Percentiles rank a stretch among this genome's conserved stretches.
These are phyloP conservation scores for Lepidocolaptes lacrymiger DNA, from an alignment of 2,797 vertebrate species.

Conservation along the genomic window DNA sequence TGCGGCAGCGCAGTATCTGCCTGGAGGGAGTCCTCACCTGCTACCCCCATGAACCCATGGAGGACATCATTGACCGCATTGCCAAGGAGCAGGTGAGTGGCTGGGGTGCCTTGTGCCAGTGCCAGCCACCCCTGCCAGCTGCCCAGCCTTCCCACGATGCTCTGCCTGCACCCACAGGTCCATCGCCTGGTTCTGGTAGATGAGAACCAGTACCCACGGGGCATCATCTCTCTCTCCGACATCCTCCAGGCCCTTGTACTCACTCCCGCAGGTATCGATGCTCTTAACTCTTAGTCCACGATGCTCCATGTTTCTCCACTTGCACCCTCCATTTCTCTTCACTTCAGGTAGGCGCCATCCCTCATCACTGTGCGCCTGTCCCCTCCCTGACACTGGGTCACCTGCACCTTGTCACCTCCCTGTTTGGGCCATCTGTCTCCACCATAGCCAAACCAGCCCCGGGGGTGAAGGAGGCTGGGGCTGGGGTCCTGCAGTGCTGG, in stretches of 20 bases:
- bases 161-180: constrained; percentile 79
- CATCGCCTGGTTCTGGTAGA: constrained; percentile 96
- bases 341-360: constrained; percentile 75
- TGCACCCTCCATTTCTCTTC: constrained; percentile 58
- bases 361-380: neutral
- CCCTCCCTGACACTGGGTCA: neutral
- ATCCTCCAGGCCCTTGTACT: constrained; percentile 95
- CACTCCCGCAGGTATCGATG: constrained; percentile 94
- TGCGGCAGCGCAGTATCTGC: constrained; percentile 78
- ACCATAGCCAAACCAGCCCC: neutral
- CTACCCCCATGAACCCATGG: constrained; percentile 86
- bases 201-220: constrained; percentile 83
- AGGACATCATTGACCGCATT: constrained; percentile 85
- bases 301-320: constrained; percentile 58
- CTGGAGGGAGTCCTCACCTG: constrained; percentile 91
- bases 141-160: neutral
- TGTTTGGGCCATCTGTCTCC: neutral
- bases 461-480: neutral
- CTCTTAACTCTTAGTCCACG: constrained; percentile 85
- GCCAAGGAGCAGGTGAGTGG: constrained; percentile 83
- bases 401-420: neutral
- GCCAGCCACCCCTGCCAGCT: neutral
- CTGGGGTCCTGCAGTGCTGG: fast-evolving
- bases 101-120: fast-evolving
- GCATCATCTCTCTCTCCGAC: constrained; percentile 95